These are phyloP conservation scores for Podarcis lilfordi DNA, from an alignment of 2,797 vertebrate species.

Conservation along the genomic window DNA sequence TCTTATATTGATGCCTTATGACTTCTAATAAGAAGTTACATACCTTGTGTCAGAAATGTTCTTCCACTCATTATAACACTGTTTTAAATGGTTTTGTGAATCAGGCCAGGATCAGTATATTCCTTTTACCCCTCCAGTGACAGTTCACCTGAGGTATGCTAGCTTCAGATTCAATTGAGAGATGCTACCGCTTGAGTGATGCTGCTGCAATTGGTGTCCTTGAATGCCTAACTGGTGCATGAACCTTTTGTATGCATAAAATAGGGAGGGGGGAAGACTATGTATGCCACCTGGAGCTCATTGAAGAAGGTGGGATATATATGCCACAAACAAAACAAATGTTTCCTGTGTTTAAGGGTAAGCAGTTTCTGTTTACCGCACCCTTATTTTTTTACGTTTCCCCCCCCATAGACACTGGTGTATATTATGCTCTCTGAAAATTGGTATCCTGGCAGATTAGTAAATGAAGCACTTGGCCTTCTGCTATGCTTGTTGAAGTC, in stretches of 20 bases:
- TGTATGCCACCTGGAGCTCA: no score
- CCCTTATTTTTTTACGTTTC: neutral
- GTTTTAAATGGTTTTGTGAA: neutral
- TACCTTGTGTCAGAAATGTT: neutral
- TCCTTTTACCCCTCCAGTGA: neutral
- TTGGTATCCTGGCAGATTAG: neutral
- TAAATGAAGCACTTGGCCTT: neutral
- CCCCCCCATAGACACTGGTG: neutral
- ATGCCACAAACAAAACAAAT: neutral
- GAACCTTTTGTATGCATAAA: neutral
- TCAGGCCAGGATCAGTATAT: neutral
- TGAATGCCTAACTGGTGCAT: neutral
- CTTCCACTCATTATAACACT: neutral
- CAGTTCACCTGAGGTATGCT: neutral
- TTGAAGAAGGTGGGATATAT: no score
- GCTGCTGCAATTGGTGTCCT: neutral
- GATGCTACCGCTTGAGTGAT: neutral
- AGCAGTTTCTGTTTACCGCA: neutral
- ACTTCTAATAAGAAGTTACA: neutral
- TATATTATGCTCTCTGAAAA: rapidly evolving
- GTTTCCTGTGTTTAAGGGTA: neutral
- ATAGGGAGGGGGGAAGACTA: no score
- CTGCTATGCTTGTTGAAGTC: rapidly evolving
- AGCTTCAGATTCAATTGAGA: neutral
- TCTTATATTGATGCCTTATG: neutral